These are phyloP conservation scores for Empidonax traillii DNA, from an alignment of 2,113 vertebrate species.

Conservation along the genomic window DNA sequence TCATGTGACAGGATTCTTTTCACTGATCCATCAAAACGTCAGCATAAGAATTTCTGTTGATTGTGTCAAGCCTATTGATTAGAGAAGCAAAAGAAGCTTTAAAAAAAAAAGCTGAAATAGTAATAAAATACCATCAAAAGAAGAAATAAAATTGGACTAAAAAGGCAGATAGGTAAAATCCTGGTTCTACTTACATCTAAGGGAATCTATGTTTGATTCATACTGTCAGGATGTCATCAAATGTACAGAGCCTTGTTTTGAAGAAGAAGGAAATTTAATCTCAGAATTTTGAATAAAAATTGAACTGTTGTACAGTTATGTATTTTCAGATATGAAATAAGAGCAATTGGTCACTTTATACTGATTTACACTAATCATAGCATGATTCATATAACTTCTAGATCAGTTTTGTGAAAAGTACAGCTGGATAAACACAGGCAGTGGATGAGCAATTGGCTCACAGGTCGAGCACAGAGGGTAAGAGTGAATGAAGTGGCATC, in stretches of 20 bases:
- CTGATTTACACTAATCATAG: neutral
- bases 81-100: neutral
- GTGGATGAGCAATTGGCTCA: neutral
- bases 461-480: neutral
- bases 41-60: neutral
- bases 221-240: neutral
- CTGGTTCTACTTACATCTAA: neutral
- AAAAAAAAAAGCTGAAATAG: neutral
- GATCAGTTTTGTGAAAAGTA: neutral
- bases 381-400: neutral
- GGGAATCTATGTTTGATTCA: neutral
- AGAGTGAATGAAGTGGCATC: neutral
- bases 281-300: neutral
- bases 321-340: neutral
- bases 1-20: neutral
- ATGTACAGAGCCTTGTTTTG: neutral
- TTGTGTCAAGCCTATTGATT: neutral
- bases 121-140: neutral
- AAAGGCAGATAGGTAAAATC: neutral
- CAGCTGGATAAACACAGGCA: neutral
- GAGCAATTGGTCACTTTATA: neutral
- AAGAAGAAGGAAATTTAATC: neutral
- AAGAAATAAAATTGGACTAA: neutral
- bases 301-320: neutral
- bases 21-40: neutral